Base-by-base conservation (phyloP, 2,113 vertebrate species). In the Eulacestoma nigropectus region DNA sequence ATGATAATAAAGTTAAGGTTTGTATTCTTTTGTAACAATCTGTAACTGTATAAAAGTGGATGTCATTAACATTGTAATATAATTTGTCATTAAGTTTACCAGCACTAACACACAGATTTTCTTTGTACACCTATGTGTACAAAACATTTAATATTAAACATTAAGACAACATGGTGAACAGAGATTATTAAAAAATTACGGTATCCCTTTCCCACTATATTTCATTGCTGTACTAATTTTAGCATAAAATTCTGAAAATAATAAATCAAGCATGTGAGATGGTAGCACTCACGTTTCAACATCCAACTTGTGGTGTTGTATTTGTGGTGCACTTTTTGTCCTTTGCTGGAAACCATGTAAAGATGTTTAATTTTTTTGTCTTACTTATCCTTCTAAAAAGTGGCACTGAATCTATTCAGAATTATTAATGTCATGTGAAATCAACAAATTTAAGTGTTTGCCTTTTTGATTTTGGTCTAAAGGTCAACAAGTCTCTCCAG, bases 1-100 rank as follows among this genome's bases (percentile, higher is more conserved):
- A 97, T 95, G 89, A 77, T 90, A 95, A 84, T 84, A 92, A 96
- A 94, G 55, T 90, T 76, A 85, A 84, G 68, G 52, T 76, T 92
- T 91, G 20, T 92, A 52, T 95, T 95, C 41, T 62, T 90, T 91
- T 10, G 5, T 82, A 80, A 73, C 53, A 89, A 26, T 42, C 55
- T 96, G 49, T 32, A 85, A 75, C n/a, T 56, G 16, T 60, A 32
- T 90, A 44, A 46, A 84, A 84, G 49, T 82, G 89, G 47, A 13
- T 76, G 69, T 73, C 16, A 29, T 92, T 90, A 93, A 93, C 93
- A 57, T 67, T 3, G 0, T 84, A 70, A 63, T 30, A 77, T 42
- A 89, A 65, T 84, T 91, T 68, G 67, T 53, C 53, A 33, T 47
- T 63, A 70, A 14, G 25, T 86, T 77, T 84, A 62, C 57, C 46